Percentiles rank a stretch among this genome's conserved stretches.
These are phyloP conservation scores for Dryobates pubescens DNA, from an alignment of 2,797 vertebrate species.

Conservation along the genomic window DNA sequence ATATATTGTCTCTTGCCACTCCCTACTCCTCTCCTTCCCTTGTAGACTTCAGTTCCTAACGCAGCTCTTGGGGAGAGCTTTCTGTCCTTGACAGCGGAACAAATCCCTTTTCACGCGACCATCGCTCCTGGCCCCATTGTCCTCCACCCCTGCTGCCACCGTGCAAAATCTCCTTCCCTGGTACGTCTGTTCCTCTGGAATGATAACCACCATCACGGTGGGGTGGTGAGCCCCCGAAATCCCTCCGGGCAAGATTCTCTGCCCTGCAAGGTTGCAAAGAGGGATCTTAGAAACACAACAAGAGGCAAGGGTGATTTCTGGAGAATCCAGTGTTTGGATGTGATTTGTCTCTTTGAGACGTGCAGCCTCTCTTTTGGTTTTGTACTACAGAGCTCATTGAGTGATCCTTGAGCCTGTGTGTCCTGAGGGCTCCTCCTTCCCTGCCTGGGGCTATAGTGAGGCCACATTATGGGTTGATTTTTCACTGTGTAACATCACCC, in stretches of 20 bases:
- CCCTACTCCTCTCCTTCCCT: constrained; percentile 21
- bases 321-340: background rate
- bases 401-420: background rate
- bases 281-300: background rate
- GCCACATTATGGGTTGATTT: background rate
- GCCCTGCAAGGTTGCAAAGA: background rate
- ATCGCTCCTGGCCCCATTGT: constrained; percentile 20
- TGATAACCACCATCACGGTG: background rate
- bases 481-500: background rate
- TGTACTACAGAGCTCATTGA: background rate
- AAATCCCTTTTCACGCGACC: constrained; percentile 77
- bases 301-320: rapidly evolving
- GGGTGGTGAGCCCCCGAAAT: background rate
- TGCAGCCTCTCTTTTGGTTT: background rate
- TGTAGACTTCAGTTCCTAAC: constrained; percentile 53
- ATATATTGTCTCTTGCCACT: background rate
- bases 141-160: background rate
- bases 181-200: background rate
- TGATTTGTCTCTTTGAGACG: background rate
- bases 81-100: constrained; percentile 75
- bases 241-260: background rate
- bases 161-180: constrained; percentile 18
- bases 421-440: background rate
- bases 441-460: background rate
- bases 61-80: constrained; percentile 58